These are phyloP conservation scores for Strigops habroptila DNA, from an alignment of 2,113 vertebrate genomes.

Conservation along the genomic window DNA sequence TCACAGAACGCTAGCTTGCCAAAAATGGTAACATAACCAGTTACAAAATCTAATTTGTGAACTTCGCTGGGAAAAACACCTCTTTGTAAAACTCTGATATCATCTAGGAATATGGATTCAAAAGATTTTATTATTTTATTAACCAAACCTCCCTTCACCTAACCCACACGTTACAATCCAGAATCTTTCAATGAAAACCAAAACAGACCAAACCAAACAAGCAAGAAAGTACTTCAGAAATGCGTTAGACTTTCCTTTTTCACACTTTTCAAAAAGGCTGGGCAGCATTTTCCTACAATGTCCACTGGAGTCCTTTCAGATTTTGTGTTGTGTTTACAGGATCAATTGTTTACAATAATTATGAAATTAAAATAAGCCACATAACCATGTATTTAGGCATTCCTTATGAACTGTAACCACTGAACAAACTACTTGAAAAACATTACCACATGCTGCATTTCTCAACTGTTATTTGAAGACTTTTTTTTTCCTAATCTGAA, in stretches of 20 bases:
- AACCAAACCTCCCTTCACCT: not conserved
- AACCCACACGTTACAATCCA: not conserved
- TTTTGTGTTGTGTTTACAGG: not conserved
- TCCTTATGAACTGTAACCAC: conserved; percentile 3
- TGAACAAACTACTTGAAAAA: conserved; percentile 4
- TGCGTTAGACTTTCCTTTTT: not conserved
- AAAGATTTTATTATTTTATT: conserved; percentile 3
- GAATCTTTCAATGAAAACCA: not conserved
- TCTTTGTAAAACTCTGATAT: conserved; percentile 17
- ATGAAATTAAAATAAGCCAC: conserved; percentile 19
- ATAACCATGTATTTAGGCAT: not conserved
- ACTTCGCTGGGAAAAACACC: not conserved
- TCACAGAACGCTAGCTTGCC: not conserved
- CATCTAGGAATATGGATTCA: not conserved
- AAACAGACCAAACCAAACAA: not conserved
- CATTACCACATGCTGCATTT: not conserved
- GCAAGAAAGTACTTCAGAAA: not conserved
- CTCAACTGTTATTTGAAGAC: not conserved
- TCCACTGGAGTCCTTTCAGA: not conserved
- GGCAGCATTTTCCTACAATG: not conserved
- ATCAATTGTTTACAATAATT: not conserved
- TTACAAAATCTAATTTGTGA: conserved; percentile 24
- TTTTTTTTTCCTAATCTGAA: not conserved
- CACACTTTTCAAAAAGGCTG: not conserved
- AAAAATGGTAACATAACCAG: conserved; percentile 14